A percentile compares a stretch with the other conserved stretches of the same genome.
phyloP scores from a whole-genome alignment of 2,888 invertebrate genomes.

The Aporophyla nigra region DNA sequence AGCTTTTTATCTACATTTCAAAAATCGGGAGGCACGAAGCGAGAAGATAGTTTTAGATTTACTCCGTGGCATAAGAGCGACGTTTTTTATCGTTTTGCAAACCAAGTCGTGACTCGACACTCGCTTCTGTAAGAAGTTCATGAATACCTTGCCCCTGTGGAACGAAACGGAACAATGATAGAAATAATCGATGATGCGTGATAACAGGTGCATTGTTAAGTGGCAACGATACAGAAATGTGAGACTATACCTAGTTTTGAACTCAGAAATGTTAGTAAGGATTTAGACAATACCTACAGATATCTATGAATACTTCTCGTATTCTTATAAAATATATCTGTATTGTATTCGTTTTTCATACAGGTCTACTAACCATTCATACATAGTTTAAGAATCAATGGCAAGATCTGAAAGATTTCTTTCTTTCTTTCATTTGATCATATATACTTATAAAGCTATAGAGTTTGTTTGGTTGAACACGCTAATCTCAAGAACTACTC shows the following conservation, averaged over 20 bases:
- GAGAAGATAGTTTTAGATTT: conserved; percentile 40
- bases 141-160: conserved; percentile 41
- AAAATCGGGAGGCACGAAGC: conserved; percentile 30
- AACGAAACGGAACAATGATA: conserved; percentile 52
- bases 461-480: no score
- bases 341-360: neutral
- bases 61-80: conserved; percentile 19
- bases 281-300: neutral
- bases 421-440: no score
- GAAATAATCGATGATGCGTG: conserved; percentile 55
- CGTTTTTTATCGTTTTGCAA: conserved; percentile 57
- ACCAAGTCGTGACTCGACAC: conserved; percentile 51
- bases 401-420: neutral
- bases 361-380: neutral
- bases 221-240: conserved; percentile 42
- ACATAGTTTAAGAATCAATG: neutral
- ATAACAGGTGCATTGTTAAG: conserved; percentile 51
- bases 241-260: conserved; percentile 33
- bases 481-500: no score
- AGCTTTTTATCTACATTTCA: conserved; percentile 32
- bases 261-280: conserved; percentile 14
- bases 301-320: neutral
- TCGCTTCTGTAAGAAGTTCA: conserved; percentile 37
- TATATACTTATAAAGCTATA: no score
- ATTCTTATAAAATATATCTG: conserved; percentile 12